Evolutionary conservation across 2,113 vertebrate genomes (phyloP).

Genomic region (Scophthalmus maximus): DNA sequence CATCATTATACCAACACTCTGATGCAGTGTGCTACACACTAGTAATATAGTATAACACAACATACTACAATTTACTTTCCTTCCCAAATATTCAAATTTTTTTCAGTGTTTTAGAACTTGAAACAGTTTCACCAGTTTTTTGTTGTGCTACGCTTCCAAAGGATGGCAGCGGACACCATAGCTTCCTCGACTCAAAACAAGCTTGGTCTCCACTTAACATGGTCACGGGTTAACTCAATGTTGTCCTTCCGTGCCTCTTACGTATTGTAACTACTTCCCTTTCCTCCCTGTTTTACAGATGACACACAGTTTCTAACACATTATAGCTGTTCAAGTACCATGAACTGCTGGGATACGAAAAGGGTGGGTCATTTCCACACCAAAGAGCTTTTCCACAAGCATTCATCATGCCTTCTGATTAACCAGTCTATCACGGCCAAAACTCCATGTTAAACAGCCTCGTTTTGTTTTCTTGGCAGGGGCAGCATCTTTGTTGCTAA

Average conservation of each 20-base stretch:
- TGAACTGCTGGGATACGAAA: not conserved
- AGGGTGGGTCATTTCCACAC: not conserved
- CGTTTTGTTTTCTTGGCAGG: not conserved
- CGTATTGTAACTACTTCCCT: not conserved
- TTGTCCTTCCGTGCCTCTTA: slow-evolving; percentile 1
- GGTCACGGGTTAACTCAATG: not conserved
- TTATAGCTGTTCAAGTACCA: not conserved
- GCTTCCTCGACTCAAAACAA: not conserved
- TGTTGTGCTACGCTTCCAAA: not conserved
- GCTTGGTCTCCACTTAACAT: not conserved
- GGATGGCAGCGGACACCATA: not conserved
- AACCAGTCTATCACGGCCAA: slow-evolving; percentile 13
- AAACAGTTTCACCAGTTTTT: not conserved
- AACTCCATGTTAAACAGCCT: slow-evolving; percentile 1
- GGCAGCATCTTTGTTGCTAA: slow-evolving; percentile 23
- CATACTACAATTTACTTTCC: not conserved
- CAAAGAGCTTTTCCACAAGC: slow-evolving; percentile 5
- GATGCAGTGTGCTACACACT: not conserved
- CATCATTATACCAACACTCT: not conserved
- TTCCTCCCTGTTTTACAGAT: not conserved
- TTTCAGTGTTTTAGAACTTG: too few relatives aligned
- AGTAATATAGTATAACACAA: not conserved
- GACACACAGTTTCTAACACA: not conserved
- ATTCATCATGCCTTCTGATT: not conserved
- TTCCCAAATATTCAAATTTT: not conserved